Conservation (phyloP, 2,113 vertebrate species). For the Scomber colias region DNA sequence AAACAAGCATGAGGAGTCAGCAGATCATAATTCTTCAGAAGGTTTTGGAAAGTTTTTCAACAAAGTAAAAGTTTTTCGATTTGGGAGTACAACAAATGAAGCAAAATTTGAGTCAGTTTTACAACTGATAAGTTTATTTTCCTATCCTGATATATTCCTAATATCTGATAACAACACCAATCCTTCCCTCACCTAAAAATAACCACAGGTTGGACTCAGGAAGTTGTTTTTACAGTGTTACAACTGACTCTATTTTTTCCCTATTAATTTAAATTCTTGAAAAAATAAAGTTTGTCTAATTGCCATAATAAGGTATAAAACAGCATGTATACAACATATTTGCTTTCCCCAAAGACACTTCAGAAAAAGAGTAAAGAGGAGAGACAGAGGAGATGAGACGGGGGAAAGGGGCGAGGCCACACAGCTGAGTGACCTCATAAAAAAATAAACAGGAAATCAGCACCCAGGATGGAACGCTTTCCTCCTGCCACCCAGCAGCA, state of each 20-base stretch:
- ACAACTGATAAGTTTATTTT: background rate
- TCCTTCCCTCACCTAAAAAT: background rate
- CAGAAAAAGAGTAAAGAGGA: background rate
- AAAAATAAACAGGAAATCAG: conserved; percentile 80
- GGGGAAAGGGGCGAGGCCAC: conserved; percentile 46
- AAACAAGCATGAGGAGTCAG: no score
- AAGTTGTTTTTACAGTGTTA: no score
- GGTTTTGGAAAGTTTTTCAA: background rate
- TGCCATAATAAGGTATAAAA: no score
- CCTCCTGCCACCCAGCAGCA: conserved; percentile 50
- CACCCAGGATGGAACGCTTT: conserved; percentile 63
- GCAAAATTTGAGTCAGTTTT: background rate
- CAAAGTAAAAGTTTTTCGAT: background rate
- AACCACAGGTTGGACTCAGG: no score
- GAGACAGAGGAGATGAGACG: conserved; percentile 25
- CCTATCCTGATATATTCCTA: background rate
- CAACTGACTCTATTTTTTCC: no score
- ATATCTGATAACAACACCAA: background rate
- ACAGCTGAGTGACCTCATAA: conserved; percentile 79
- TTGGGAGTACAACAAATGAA: background rate
- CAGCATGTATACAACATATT: no score
- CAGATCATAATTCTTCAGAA: background rate
- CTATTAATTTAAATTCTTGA: no score
- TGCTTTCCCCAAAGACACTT: no score
- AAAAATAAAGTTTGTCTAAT: no score